These are phyloP conservation scores for Mesorhabditis spiculigera DNA, from an alignment of 2,888 invertebrate genomes.

Conservation along the genomic window DNA sequence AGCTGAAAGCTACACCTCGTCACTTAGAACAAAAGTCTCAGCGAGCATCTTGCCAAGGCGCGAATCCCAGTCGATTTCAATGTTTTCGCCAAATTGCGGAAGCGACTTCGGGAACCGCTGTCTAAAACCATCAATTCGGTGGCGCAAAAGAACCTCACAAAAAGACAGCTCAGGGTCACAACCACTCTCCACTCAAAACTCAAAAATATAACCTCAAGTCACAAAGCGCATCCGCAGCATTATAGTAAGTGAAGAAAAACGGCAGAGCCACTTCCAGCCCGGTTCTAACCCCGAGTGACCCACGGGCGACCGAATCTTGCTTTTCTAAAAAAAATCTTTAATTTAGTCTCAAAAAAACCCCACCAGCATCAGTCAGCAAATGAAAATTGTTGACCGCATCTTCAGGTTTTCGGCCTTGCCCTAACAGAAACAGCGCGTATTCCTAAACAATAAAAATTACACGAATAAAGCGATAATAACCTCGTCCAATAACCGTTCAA, in stretches of 20 bases:
- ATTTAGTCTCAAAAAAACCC: conserved; percentile 8
- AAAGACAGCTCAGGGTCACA: too few species aligned
- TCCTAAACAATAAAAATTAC: conserved; percentile 22
- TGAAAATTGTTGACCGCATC: conserved; percentile 37
- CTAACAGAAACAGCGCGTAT: conserved; percentile 36
- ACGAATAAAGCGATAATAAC: neutral
- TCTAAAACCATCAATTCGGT: conserved; percentile 13
- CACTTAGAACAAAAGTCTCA: conserved; percentile 43
- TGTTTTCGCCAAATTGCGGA: conserved; percentile 37
- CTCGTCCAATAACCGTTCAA: neutral
- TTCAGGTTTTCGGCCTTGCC: conserved; percentile 32
- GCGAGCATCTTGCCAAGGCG: conserved; percentile 39
- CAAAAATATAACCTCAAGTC: conserved; percentile 35
- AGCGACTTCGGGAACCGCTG: conserved; percentile 20
- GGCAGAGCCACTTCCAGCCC: conserved; percentile 50
- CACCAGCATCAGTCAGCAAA: conserved; percentile 22
- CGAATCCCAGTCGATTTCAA: conserved; percentile 45
- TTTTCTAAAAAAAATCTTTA: conserved; percentile 22
- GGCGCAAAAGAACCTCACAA: too few species aligned
- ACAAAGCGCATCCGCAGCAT: conserved; percentile 32
- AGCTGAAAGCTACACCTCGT: conserved; percentile 26
- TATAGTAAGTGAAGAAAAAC: conserved; percentile 16
- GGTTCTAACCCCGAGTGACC: conserved; percentile 42
- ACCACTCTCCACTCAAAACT: neutral
- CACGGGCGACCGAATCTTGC: conserved; percentile 43